Evolutionary conservation across 2,888 invertebrate species (phyloP).

Genomic region (Chrysodeixis includens): DNA sequence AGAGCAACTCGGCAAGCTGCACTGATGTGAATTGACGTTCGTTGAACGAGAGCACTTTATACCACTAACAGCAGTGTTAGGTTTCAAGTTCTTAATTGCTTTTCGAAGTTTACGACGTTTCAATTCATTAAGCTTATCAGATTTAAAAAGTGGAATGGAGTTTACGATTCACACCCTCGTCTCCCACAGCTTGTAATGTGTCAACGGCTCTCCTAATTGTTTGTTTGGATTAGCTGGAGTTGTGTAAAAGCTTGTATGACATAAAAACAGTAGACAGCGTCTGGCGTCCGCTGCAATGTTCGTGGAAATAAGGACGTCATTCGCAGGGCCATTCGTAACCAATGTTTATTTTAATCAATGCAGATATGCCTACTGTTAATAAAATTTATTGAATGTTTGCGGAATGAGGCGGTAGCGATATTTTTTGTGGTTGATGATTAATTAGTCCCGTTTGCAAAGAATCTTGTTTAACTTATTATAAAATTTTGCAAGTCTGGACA

Average conservation of each 20-base stretch:
- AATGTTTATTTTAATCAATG: conserved; percentile 24
- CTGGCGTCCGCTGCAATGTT: conserved; percentile 18
- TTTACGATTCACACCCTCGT: conserved; percentile 36
- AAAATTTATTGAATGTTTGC: background rate
- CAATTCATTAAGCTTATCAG: conserved; percentile 24
- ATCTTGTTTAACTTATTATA: background rate
- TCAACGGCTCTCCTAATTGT: conserved; percentile 45
- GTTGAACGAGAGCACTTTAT: conserved; percentile 29
- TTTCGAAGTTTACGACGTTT: conserved; percentile 27
- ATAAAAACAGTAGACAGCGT: conserved; percentile 24
- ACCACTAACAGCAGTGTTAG: conserved; percentile 26
- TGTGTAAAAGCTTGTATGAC: conserved; percentile 34
- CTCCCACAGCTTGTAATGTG: conserved; percentile 50
- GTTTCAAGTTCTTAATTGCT: conserved; percentile 35
- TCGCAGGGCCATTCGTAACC: conserved; percentile 33
- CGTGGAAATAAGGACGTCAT: conserved; percentile 29
- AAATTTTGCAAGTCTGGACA: too few relatives aligned
- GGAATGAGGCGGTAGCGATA: background rate
- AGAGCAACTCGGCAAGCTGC: conserved; percentile 4
- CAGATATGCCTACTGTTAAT: conserved; percentile 12
- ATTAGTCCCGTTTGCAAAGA: background rate
- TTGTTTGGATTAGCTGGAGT: conserved; percentile 45
- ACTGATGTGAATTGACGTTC: conserved; percentile 42
- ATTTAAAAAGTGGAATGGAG: conserved; percentile 15
- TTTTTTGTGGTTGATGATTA: background rate